A percentile compares a stretch with the other conserved stretches of the same genome.
phyloP scores from a whole-genome alignment of 2,888 invertebrate species.

The Alloplasta piceator region DNA sequence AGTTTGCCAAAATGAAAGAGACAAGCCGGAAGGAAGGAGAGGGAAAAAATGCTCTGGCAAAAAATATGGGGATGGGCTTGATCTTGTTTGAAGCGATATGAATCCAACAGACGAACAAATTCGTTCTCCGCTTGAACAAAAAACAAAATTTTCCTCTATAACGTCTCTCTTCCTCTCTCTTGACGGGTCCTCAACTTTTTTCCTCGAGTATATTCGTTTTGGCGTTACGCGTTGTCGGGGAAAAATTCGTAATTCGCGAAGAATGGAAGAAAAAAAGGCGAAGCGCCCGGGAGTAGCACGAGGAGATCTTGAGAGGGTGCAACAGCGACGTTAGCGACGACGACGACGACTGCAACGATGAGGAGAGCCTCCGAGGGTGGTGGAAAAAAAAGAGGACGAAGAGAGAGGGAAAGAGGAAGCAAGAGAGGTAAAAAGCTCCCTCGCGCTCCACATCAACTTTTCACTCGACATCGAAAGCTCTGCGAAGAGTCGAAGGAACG shows the following conservation, averaged over 20 bases:
- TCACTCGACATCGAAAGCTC: constrained; percentile 52
- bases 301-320: neutral
- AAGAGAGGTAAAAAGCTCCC: constrained; percentile 11
- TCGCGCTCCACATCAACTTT: constrained; percentile 47
- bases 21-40: neutral
- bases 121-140: neutral
- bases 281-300: neutral
- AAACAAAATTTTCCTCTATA: neutral
- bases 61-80: neutral
- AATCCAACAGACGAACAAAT: neutral
- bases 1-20: neutral
- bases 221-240: neutral
- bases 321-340: constrained; percentile 15
- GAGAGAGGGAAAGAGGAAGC: constrained; percentile 1
- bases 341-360: constrained; percentile 9
- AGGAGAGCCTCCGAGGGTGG: constrained; percentile 9
- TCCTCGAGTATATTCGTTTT: constrained; percentile 4
- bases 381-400: constrained; percentile 11
- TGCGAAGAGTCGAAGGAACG: neutral
- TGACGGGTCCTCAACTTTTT: neutral
- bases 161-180: neutral
- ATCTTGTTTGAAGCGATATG: neutral
- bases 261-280: neutral
- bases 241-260: constrained; percentile 5
- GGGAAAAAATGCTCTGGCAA: neutral